Percentiles rank a stretch among this genome's conserved stretches.
Evolutionary conservation across 2,113 vertebrate species (phyloP).

Genomic region (Barnardius zonarius): DNA sequence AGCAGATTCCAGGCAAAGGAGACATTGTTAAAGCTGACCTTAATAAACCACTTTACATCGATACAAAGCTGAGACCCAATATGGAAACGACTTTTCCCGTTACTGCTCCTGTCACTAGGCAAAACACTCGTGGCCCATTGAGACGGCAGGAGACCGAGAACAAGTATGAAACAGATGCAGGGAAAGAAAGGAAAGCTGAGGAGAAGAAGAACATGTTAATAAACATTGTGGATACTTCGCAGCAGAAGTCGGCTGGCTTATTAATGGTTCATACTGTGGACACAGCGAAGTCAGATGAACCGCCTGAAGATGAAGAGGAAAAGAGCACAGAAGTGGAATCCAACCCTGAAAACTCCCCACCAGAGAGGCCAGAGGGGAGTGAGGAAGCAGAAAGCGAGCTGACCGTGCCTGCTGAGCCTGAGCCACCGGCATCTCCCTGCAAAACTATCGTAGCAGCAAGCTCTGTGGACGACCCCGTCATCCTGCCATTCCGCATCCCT

Average conservation of each 20-base stretch:
- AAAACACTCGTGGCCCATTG: constrained; percentile 77
- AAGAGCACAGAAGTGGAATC: constrained; percentile 58
- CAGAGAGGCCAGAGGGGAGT: constrained; percentile 75
- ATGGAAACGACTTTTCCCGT: constrained; percentile 82
- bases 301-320: constrained; percentile 70
- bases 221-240: constrained; percentile 81
- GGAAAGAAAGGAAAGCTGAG: constrained; percentile 79
- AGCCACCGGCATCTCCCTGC: constrained; percentile 68
- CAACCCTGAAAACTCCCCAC: constrained; percentile 65
- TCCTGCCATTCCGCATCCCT: constrained; percentile 92
- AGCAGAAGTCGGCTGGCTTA: constrained; percentile 86
- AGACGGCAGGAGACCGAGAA: constrained; percentile 86
- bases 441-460: constrained; percentile 83
- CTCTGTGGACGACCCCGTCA: constrained; percentile 88
- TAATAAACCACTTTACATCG: constrained; percentile 93
- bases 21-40: constrained; percentile 90
- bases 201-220: constrained; percentile 86
- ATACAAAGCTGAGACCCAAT: constrained; percentile 91
- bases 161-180: constrained; percentile 82
- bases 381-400: constrained; percentile 72
- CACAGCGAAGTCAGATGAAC: constrained; percentile 53
- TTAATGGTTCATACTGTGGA: constrained; percentile 92
- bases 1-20: constrained; percentile 81
- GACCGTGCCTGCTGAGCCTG: constrained; percentile 58
- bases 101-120: constrained; percentile 75